phyloP scores from a whole-genome alignment of 92 coral and sea anemone genomes.

The Heteractis magnifica region DNA sequence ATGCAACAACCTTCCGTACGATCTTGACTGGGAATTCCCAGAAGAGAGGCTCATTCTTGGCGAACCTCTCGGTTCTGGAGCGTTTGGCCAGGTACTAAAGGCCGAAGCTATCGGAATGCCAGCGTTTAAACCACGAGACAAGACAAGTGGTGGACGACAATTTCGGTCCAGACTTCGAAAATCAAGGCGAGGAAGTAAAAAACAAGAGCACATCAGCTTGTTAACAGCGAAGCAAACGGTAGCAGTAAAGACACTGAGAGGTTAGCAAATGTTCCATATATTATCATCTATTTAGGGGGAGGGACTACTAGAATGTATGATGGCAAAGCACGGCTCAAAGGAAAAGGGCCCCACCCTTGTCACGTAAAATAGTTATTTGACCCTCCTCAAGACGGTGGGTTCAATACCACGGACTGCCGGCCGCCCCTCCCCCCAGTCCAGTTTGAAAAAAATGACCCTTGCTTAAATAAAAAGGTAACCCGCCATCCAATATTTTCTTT shows the following conservation, averaged over 20 bases:
- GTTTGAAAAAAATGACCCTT: too few relatives aligned
- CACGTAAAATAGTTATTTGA: too few relatives aligned
- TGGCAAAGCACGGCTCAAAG: too few relatives aligned
- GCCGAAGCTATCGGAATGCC: constrained; percentile 97
- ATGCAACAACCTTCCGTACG: constrained; percentile 88
- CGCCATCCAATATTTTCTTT: too few relatives aligned
- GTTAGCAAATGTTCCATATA: constrained; percentile 25
- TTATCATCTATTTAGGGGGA: not conserved
- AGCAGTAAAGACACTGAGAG: constrained; percentile 89
- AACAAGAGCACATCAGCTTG: constrained; percentile 29
- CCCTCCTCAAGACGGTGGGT: too few relatives aligned
- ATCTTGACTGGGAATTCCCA: constrained; percentile 97
- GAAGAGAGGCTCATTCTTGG: constrained; percentile 84
- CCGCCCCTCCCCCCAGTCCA: too few relatives aligned
- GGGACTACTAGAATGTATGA: not conserved
- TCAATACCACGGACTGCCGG: too few relatives aligned
- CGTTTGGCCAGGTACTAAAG: constrained; percentile 84
- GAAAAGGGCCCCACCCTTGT: too few relatives aligned
- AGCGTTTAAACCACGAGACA: constrained; percentile 51
- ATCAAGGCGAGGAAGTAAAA: constrained; percentile 54
- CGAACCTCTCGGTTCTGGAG: constrained; percentile 82
- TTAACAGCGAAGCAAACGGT: constrained; percentile 55
- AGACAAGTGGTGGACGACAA: constrained; percentile 38
- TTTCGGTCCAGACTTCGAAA: constrained; percentile 75
- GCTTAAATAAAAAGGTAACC: too few relatives aligned